Percentiles rank a stretch among this genome's conserved stretches.
These are phyloP conservation scores for Solenopsis invicta DNA, from an alignment of 1,140 invertebrate species.

Conservation along the genomic window DNA sequence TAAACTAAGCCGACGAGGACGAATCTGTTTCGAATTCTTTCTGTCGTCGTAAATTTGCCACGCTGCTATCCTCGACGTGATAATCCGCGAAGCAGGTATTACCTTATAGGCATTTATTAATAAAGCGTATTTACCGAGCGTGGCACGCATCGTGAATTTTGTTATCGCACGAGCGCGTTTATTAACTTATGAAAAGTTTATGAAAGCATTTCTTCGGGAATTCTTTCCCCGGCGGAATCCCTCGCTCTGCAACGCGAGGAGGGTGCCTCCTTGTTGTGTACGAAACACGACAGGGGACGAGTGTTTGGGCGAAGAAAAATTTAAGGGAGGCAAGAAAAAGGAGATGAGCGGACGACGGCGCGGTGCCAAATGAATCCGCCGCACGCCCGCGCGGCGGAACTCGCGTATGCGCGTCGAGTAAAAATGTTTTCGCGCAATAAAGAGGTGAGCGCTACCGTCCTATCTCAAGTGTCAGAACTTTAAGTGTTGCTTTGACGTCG, in stretches of 20 bases:
- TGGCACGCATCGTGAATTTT: conserved; percentile 25
- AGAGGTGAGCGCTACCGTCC: conserved; percentile 60
- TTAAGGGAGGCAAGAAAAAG: conserved; percentile 7
- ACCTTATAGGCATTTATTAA: conserved; percentile 43
- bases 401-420: conserved; percentile 13
- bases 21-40: conserved; percentile 33
- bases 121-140: conserved; percentile 11
- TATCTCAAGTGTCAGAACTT: conserved; percentile 70
- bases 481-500: conserved; percentile 72
- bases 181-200: conserved; percentile 55
- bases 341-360: not conserved
- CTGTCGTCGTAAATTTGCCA: conserved; percentile 30
- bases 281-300: conserved; percentile 29
- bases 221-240: not conserved
- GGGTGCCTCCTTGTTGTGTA: not conserved
- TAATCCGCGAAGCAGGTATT: conserved; percentile 15
- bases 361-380: conserved; percentile 56
- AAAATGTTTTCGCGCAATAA: conserved; percentile 69
- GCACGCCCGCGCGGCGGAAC: no score
- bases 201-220: conserved; percentile 28
- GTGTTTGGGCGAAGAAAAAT: conserved; percentile 37
- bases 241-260: not conserved
- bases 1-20: conserved; percentile 30
- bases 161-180: not conserved
- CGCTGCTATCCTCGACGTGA: not conserved